These are phyloP conservation scores for Rhadinocentrus ornatus DNA, from an alignment of 2,797 vertebrate species.

Conservation along the genomic window DNA sequence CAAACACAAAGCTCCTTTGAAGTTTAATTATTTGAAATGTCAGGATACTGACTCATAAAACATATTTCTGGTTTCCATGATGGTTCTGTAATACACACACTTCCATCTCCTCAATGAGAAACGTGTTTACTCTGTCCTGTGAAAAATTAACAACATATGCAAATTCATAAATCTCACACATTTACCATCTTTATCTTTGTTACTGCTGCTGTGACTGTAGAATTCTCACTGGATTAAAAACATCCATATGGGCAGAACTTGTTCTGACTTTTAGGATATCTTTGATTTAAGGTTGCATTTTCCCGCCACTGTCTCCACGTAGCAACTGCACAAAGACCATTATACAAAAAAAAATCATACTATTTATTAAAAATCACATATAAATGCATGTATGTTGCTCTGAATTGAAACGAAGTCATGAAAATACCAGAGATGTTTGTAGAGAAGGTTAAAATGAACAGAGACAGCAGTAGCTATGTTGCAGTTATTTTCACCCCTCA, in stretches of 20 bases:
- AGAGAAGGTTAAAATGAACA: slow-evolving; percentile 45
- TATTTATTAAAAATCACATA: slow-evolving; percentile 27
- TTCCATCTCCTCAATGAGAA: slow-evolving; percentile 7
- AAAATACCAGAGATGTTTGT: slow-evolving; percentile 39
- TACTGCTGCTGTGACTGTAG: slow-evolving; percentile 20
- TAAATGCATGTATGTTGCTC: background rate
- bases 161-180: slow-evolving; percentile 48
- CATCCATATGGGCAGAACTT: slow-evolving; percentile 22
- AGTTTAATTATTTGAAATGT: background rate
- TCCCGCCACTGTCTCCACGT: slow-evolving; percentile 18
- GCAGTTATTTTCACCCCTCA: slow-evolving; percentile 45
- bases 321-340: slow-evolving; percentile 1
- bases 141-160: slow-evolving; percentile 50
- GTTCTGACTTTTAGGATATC: slow-evolving; percentile 40
- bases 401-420: slow-evolving; percentile 28
- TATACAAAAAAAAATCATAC: slow-evolving; percentile 17
- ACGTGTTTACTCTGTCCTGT: slow-evolving; percentile 42
- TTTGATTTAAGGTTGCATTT: slow-evolving; percentile 43
- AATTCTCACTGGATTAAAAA: slow-evolving; percentile 23
- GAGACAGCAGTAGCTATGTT: slow-evolving; percentile 53
- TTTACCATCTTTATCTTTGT: slow-evolving; percentile 38
- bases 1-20: background rate
- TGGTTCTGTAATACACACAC: slow-evolving; percentile 15
- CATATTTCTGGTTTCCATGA: slow-evolving; percentile 16
- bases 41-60: background rate